A percentile compares a stretch with the other conserved stretches of the same genome.
phyloP scores from a whole-genome alignment of 2,797 vertebrate species.

The Hoplostethus mediterraneus region DNA sequence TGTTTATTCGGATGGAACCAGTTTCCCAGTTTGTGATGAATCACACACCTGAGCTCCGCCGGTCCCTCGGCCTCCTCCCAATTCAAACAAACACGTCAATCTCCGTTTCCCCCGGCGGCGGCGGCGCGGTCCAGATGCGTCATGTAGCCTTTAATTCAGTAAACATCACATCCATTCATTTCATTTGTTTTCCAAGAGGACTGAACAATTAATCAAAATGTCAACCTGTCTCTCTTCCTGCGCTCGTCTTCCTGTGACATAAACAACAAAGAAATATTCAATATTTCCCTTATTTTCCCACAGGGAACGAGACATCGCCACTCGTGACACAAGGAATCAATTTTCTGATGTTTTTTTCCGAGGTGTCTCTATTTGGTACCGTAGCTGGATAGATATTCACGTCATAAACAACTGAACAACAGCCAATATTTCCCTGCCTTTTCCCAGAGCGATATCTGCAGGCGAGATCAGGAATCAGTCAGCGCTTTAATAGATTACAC shows the following conservation, averaged over 20 bases:
- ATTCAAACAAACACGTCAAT: slow-evolving; percentile 57
- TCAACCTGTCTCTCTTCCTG: slow-evolving; percentile 29
- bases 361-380: slow-evolving; percentile 8
- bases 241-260: neutral
- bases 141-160: slow-evolving; percentile 34
- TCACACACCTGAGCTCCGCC: slow-evolving; percentile 44
- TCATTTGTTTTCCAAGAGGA: slow-evolving; percentile 17
- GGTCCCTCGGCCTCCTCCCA: neutral
- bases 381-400: neutral
- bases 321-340: too few relatives aligned
- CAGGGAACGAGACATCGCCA: too few relatives aligned
- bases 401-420: slow-evolving; percentile 27
- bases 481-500: neutral
- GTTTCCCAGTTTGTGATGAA: slow-evolving; percentile 38
- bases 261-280: neutral
- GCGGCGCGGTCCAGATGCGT: slow-evolving; percentile 38
- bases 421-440: slow-evolving; percentile 8
- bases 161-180: slow-evolving; percentile 34
- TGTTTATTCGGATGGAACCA: neutral
- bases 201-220: slow-evolving; percentile 49
- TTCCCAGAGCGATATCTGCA: slow-evolving; percentile 30
- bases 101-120: slow-evolving; percentile 23
- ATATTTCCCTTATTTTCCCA: too few relatives aligned
- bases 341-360: neutral
- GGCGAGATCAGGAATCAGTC: slow-evolving; percentile 9